phyloP scores from a whole-genome alignment of 2,797 vertebrate species.

The Sebastes minor region DNA sequence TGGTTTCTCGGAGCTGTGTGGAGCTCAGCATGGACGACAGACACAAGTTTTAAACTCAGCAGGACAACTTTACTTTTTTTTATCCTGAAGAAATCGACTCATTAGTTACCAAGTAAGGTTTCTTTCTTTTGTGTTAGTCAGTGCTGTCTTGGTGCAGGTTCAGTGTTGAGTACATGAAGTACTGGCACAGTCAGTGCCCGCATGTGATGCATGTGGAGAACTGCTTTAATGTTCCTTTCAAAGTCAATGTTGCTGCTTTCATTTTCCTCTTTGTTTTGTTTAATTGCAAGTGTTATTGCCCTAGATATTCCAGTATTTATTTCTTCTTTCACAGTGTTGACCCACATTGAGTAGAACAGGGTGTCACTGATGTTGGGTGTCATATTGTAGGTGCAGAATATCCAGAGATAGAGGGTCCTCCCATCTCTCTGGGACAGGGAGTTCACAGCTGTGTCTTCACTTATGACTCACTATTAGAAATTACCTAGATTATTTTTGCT shows the following conservation, averaged over 20 bases:
- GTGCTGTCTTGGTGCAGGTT: not conserved
- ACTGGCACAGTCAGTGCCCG: not conserved
- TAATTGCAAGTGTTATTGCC: not conserved
- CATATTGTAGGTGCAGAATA: slow-evolving; percentile 17
- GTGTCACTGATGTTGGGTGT: not conserved
- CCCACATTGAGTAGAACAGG: not conserved
- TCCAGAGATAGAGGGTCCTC: not conserved
- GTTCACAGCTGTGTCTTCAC: not conserved
- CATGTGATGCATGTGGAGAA: not conserved
- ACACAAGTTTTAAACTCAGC: slow-evolving; percentile 13
- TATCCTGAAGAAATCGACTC: not conserved
- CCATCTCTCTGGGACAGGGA: not conserved
- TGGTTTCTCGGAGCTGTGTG: slow-evolving; percentile 33
- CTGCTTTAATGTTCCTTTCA: not conserved
- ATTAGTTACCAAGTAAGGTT: slow-evolving; percentile 25
- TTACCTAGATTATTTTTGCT: not conserved
- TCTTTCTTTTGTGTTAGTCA: not conserved
- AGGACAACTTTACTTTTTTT: not conserved
- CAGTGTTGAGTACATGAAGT: not conserved
- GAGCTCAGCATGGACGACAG: slow-evolving; percentile 22
- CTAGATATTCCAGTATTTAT: not conserved
- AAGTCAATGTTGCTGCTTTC: not conserved
- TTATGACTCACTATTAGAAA: not conserved
- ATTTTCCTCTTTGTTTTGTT: not conserved
- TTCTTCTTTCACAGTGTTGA: not conserved